Evolutionary conservation across 1,140 invertebrate genomes (phyloP), one percentile per base, ranked within the genome.

Genomic region (Carposina sasakii): DNA sequence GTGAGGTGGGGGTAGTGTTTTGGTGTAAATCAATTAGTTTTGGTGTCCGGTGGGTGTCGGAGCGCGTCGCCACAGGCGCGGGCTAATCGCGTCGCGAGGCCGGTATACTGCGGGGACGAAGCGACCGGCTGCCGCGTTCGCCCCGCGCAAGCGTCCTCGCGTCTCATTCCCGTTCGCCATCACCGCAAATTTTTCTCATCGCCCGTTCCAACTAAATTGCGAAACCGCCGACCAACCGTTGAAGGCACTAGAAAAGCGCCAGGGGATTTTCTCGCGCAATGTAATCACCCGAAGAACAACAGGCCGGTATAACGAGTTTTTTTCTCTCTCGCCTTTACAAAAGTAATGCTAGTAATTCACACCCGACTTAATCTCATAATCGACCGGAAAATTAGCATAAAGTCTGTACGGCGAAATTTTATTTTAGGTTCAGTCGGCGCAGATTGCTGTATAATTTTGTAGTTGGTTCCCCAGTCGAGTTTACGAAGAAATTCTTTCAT

Each of bases 101-200:
- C 48, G 61, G 57, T 34, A 49, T 63, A 81, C 73, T 78, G 77
- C 69, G 69, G 73, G 54, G 56, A 30, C 33, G 42, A 42, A 6
- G 10, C 33, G 33, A 6, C 19, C 8, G 8, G 9, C 10, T 13
- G 9, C 13, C 8, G 6, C 10, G 6, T n/a, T 10, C n/a, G 8
- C 15, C 6, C 2, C 15, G 33, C 33, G 33, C 33, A 34, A 16
- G 33, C 19, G 33, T 16, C 17, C 10, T 20, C 12, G 24, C 3
- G 17, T 21, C n/a, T n/a, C n/a, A n/a, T 21, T 39, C 36, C 16
- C 20, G 51, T 52, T 41, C 51, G 28, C 49, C 40, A 56, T 44
- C 57, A 60, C 62, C 64, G 63, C 66, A 72, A 71, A 71, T 76
- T 77, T 81, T 77, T 76, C 74, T 71, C 65, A 66, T 63, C 62